Conservation (phyloP, 2,888 invertebrate genomes). For the Drosophila antonietae region DNA sequence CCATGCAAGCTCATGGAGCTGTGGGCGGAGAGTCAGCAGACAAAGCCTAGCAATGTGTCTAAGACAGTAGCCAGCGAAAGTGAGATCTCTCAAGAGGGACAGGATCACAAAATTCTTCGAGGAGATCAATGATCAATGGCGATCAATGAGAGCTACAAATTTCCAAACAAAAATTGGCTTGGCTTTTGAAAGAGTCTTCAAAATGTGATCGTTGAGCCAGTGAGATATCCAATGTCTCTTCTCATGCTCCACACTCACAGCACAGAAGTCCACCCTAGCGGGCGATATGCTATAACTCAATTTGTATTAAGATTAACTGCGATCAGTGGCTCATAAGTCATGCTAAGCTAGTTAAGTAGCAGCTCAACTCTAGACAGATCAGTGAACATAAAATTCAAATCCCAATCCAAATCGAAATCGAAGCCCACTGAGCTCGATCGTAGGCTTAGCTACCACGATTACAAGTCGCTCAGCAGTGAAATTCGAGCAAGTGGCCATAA, state of each 20-base stretch:
- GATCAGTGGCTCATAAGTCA: conserved; percentile 27
- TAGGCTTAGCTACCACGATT: conserved; percentile 12
- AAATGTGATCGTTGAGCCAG: background rate
- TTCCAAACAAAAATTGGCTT: background rate
- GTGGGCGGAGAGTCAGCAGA: conserved; percentile 20
- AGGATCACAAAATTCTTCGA: background rate
- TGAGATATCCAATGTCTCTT: background rate
- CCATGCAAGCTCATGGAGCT: no score
- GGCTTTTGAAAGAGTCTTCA: background rate
- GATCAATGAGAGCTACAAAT: background rate
- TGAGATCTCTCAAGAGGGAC: background rate
- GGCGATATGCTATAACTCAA: conserved; percentile 4
- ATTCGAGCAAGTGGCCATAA: conserved; percentile 46
- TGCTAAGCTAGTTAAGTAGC: conserved; percentile 26
- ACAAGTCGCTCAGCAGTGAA: conserved; percentile 34
- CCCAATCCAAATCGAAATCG: conserved; percentile 14
- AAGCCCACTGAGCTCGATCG: conserved; percentile 4
- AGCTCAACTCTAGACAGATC: conserved; percentile 11
- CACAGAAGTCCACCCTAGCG: background rate
- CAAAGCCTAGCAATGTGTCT: background rate
- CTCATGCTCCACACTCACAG: no score
- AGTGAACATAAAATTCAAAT: conserved; percentile 6
- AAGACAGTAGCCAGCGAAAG: conserved; percentile 25
- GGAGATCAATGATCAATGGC: background rate
- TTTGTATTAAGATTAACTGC: conserved; percentile 23